Conservation (phyloP, 2,113 vertebrate species). For the Labrus mixtus region DNA sequence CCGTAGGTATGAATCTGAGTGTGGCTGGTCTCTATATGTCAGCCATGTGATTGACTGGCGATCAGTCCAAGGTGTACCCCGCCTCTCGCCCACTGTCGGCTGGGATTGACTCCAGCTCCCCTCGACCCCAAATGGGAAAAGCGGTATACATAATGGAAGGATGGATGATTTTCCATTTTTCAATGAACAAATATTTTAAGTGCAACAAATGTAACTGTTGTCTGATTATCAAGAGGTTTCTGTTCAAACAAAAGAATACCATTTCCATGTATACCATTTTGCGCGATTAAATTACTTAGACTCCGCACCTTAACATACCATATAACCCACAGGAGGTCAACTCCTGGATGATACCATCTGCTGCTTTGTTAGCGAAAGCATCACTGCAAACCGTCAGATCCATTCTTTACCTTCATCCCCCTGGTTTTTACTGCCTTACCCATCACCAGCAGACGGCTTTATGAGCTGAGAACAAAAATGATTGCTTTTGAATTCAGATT, state of each 20-base stretch:
- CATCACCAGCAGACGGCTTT: slow-evolving; percentile 71
- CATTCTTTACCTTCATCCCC: slow-evolving; percentile 57
- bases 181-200: background rate
- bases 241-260: background rate
- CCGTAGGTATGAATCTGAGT: too few species aligned
- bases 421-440: slow-evolving; percentile 65
- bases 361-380: slow-evolving; percentile 34
- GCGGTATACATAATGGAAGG: too few species aligned
- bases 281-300: background rate
- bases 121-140: too few species aligned
- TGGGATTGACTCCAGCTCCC: too few species aligned
- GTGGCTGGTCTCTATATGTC: too few species aligned
- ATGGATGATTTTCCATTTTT: background rate
- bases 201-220: too few species aligned
- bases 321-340: slow-evolving; percentile 33
- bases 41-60: too few species aligned
- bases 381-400: slow-evolving; percentile 35
- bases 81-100: too few species aligned
- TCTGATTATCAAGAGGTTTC: too few species aligned
- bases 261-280: background rate
- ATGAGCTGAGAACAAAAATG: slow-evolving; percentile 79
- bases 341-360: background rate
- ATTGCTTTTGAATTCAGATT: slow-evolving; percentile 77
- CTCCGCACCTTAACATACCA: background rate
- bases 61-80: too few species aligned